Evolutionary conservation across 2,888 invertebrate species (phyloP), one percentile per base, ranked within the genome.

Genomic region (Xylophagus ater): DNA sequence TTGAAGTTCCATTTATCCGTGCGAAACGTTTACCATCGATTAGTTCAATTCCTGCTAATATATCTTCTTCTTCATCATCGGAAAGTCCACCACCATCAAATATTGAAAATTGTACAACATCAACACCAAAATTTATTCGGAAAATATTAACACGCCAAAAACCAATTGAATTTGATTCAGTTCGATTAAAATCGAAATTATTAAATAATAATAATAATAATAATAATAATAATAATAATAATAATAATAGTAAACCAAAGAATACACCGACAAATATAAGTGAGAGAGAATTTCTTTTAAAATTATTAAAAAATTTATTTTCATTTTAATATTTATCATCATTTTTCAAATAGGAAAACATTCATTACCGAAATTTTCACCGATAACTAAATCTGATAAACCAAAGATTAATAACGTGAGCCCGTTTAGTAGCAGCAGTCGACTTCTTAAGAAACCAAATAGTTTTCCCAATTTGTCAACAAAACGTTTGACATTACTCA

Each of bases 361-460:
- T 7, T 28, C 7, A 2, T 28, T 12, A n/a, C 6, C 12, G 8
- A 5, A n/a, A 28, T 28, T 28, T 28, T 28, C 12, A 7, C 28
- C 7, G 12, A 9, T 28, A 28, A 28, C 8, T 28, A 28, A 9
- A 9, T 28, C 28, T 4, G 35, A 23, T 9, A 32, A 34, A 35
- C 19, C 34, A 19, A 34, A 25, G 15, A 28, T 19, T 42, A 34
- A 35, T 33, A 18, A 18, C 19, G 37, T n/a, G n/a, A n/a, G 29
- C 10, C 15, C 30, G 6, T 42, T 42, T 20, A 21, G 28, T 12
- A 39, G 38, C 23, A 21, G 28, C 14, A 39, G 38, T 39, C 30
- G 31, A 26, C 29, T 38, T 10, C 24, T 42, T n/a, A 39, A 39
- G 26, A 42, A 38, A 36, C 42, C 42, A 32, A 42, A 42, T 32